Base-by-base conservation (phyloP, 2,888 invertebrate genomes). In the Deilephila porcellus region DNA sequence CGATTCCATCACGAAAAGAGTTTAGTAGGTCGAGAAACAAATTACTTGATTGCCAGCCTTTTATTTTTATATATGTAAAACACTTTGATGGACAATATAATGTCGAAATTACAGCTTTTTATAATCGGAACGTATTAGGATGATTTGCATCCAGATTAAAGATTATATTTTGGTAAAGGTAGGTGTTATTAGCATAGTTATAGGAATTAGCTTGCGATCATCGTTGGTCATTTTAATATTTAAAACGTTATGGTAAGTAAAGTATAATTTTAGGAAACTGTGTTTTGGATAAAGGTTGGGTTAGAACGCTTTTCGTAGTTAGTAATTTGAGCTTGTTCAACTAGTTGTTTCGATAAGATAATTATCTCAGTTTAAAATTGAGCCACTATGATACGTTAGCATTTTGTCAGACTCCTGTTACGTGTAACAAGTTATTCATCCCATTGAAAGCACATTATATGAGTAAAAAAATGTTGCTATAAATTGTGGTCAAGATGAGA, bases 131-230 rank as follows among this genome's bases (percentile, higher is more conserved):
- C 93, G 92, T 91, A 93, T 93, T 94, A 93, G 93, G 89, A 92
- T 92, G 93, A 93, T 94, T 93, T 93, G 93, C 93, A 93, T 94
- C 88, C 91, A 93, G 93, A 94, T 94, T 93, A 93, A 93, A 93
- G 91, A 93, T 93, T 93, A 93, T 93, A 92, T 93, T 94, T 93
- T 91, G 90, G 88, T 88, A 86, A 87, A 91, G 91, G 91, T 92
- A 91, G 91, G 91, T 90, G 93, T 91, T 91, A 94, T 94, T 93
- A 93, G 90, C 92, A 91, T 93, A 93, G 93, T 93, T 93, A 94
- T 93, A 92, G 85, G 93, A 90, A 93, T 94, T 93, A 93, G 85
- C 87, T 88, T 81, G 89, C 88, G 86, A 90, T 93, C 91, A 91
- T 91, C 89, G 83, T 82, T 89, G 90, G 88, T 92, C 92, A 90